A percentile compares a stretch with the other conserved stretches of the same genome.
These are phyloP conservation scores for Trachelus tabidus DNA, from an alignment of 2,888 invertebrate genomes.

Conservation along the genomic window DNA sequence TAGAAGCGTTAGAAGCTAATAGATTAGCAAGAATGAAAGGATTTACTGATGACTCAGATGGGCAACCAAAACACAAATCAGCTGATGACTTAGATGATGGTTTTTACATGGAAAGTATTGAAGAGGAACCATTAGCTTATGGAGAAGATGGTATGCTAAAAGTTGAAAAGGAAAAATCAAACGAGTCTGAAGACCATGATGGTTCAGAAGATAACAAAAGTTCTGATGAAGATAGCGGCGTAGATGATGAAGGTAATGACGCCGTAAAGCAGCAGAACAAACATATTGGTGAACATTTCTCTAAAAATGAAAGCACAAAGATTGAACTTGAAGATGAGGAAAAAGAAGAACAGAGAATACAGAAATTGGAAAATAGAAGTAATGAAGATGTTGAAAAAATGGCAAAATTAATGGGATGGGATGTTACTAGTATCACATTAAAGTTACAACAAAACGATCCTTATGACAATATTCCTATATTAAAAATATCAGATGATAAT, in stretches of 20 bases:
- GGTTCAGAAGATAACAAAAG: conserved; percentile 53
- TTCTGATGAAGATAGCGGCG: conserved; percentile 18
- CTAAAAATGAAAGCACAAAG: conserved; percentile 21
- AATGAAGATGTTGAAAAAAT: conserved; percentile 29
- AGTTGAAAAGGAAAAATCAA: conserved; percentile 59
- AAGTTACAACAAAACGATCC: conserved; percentile 10
- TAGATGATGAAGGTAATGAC: neutral
- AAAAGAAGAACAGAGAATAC: conserved; percentile 26
- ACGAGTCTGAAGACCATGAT: conserved; percentile 60
- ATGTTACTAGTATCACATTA: neutral
- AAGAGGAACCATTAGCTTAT: conserved; percentile 68
- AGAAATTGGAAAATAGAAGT: conserved; percentile 3
- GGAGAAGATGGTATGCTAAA: conserved; percentile 68
- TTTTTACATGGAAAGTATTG: conserved; percentile 73
- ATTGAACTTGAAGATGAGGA: conserved; percentile 36
- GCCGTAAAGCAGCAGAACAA: conserved; percentile 13
- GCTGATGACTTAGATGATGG: conserved; percentile 92
- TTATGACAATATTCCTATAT: conserved; percentile 16
- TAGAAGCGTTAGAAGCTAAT: conserved; percentile 84
- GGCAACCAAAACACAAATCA: conserved; percentile 73
- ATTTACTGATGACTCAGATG: conserved; percentile 58
- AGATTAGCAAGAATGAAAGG: conserved; percentile 83
- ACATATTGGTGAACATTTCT: conserved; percentile 20
- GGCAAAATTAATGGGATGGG: neutral
- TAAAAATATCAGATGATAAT: conserved; percentile 17